Conservation (phyloP, 35 echinoderm and acorn worm species). For the Apostichopus japonicus region DNA sequence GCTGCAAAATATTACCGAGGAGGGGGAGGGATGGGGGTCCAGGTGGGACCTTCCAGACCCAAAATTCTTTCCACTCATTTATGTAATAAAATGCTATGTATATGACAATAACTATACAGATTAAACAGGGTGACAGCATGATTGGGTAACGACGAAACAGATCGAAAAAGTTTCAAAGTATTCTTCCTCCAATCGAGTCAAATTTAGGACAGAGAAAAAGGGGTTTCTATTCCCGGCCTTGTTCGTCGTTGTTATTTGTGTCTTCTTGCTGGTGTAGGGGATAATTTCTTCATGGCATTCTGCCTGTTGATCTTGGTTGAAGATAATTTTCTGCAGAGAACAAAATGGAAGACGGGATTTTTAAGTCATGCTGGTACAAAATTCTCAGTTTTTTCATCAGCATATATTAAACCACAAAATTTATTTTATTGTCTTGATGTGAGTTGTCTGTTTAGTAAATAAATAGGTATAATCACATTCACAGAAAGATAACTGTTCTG, state of each 20-base stretch:
- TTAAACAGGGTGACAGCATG: conserved; percentile 55
- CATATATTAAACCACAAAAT: too few species aligned
- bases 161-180: not conserved
- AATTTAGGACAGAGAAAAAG: not conserved
- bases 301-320: not conserved
- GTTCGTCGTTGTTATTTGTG: not conserved
- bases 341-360: not conserved
- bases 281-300: not conserved
- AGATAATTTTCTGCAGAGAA: not conserved
- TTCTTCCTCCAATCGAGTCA: not conserved
- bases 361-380: too few species aligned
- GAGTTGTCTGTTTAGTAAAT: too few species aligned
- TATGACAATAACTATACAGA: conserved; percentile 51
- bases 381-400: too few species aligned
- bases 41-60: conserved; percentile 69
- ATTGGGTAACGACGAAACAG: not conserved
- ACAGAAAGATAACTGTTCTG: too few species aligned
- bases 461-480: too few species aligned
- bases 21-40: conserved; percentile 89
- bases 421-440: too few species aligned
- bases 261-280: not conserved
- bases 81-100: conserved; percentile 79
- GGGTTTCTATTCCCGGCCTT: not conserved
- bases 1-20: conserved; percentile 82
- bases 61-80: conserved; percentile 71